Percentiles rank a stretch among this genome's conserved stretches.
phyloP scores from a whole-genome alignment of 2,797 vertebrate genomes.

The Rhadinocentrus ornatus region DNA sequence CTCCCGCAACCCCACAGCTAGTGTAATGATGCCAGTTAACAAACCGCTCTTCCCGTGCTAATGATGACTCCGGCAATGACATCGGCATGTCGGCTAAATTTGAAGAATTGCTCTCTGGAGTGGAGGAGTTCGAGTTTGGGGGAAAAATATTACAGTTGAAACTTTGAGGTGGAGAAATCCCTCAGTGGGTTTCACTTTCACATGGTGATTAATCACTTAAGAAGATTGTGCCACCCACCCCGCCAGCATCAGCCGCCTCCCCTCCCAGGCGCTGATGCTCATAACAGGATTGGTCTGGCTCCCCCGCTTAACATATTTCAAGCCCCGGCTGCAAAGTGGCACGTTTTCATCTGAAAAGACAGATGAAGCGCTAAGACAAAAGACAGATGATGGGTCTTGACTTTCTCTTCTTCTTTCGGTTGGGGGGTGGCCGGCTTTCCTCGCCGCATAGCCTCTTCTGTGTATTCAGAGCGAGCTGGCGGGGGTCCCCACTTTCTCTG shows the following conservation, averaged over 20 bases:
- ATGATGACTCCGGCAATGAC: conserved; percentile 19
- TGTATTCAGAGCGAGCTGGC: conserved; percentile 43
- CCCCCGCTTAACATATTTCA: conserved; percentile 72
- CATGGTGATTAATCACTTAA: conserved; percentile 85
- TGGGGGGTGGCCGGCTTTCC: conserved; percentile 17
- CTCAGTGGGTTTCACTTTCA: conserved; percentile 77
- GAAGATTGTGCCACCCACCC: conserved; percentile 67
- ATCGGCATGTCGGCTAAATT: neutral
- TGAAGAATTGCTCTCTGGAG: neutral
- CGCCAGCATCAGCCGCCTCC: neutral
- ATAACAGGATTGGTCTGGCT: conserved; percentile 83
- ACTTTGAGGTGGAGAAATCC: conserved; percentile 65
- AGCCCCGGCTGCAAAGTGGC: conserved; percentile 66
- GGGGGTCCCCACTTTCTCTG: conserved; percentile 71
- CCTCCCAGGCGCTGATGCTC: conserved; percentile 48
- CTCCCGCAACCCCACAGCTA: conserved; percentile 59
- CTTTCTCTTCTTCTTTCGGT: conserved; percentile 45
- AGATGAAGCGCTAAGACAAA: conserved; percentile 73
- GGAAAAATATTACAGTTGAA: conserved; percentile 15
- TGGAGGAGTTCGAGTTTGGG: neutral
- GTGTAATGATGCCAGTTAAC: conserved; percentile 57
- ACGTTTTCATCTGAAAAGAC: conserved; percentile 79
- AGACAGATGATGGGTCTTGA: conserved; percentile 73
- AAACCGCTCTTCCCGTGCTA: conserved; percentile 29
- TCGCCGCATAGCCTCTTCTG: conserved; percentile 38